Evolutionary conservation across 1,140 invertebrate species (phyloP).

Genomic region (Temnothorax nylanderi): DNA sequence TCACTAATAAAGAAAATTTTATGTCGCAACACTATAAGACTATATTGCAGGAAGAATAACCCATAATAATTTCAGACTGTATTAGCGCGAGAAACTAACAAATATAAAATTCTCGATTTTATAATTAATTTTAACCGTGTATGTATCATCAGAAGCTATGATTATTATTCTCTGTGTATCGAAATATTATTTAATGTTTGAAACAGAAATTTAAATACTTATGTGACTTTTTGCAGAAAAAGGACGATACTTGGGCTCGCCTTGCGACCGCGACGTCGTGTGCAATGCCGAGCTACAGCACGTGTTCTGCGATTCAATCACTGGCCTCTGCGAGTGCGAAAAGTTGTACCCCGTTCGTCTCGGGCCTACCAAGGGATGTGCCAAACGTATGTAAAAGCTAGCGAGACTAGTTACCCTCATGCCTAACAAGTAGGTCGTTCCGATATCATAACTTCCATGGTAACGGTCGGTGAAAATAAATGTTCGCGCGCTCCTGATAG

Average conservation of each 20-base stretch:
- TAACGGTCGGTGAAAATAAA: constrained; percentile 63
- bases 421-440: constrained; percentile 61
- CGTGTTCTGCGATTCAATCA: constrained; percentile 91
- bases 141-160: background rate
- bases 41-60: background rate
- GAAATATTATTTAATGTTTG: background rate
- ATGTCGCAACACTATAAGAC: background rate
- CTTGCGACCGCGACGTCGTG: constrained; percentile 91
- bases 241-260: constrained; percentile 91
- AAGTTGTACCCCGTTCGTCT: constrained; percentile 91
- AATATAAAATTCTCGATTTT: background rate
- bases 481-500: constrained; percentile 41
- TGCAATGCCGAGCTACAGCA: constrained; percentile 91
- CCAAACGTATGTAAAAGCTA: constrained; percentile 89
- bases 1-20: background rate
- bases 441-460: constrained; percentile 59
- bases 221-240: constrained; percentile 85
- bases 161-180: background rate
- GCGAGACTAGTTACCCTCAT: constrained; percentile 24
- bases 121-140: background rate
- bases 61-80: background rate
- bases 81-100: background rate
- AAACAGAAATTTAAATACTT: constrained; percentile 33
- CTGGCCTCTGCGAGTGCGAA: constrained; percentile 91
- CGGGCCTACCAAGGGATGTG: constrained; percentile 91